phyloP scores from a whole-genome alignment of 2,113 vertebrate genomes.

The Bettongia penicillata region DNA sequence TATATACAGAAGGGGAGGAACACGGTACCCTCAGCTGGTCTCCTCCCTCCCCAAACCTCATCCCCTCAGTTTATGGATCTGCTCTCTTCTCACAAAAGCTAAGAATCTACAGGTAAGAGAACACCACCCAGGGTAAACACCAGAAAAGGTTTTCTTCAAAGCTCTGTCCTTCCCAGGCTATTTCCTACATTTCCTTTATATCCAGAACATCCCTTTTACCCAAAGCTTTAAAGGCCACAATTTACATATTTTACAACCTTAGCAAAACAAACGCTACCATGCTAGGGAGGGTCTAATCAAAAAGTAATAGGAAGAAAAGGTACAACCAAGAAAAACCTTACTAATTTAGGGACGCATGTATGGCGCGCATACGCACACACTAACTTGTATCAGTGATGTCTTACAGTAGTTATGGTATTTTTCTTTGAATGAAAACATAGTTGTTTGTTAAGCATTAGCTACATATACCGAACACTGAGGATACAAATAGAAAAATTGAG shows the following conservation, averaged over 20 bases:
- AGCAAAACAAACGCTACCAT: neutral
- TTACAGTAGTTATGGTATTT: neutral
- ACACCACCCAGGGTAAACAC: neutral
- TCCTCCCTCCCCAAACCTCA: neutral
- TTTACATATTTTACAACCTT: neutral
- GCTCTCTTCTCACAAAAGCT: neutral
- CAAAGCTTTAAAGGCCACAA: neutral
- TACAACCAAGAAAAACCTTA: neutral
- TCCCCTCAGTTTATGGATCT: neutral
- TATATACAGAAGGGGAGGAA: neutral
- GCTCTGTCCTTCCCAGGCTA: neutral
- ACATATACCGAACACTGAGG: slow-evolving; percentile 8
- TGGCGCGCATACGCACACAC: too few relatives aligned
- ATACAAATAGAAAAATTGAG: slow-evolving; percentile 4
- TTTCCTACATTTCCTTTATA: neutral
- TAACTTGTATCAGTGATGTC: neutral
- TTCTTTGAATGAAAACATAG: neutral
- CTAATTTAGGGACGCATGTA: neutral
- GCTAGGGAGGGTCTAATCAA: neutral
- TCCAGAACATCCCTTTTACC: neutral
- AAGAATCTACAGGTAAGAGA: neutral
- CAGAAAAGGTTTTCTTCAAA: neutral
- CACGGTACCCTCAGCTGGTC: neutral
- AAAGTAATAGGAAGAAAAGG: neutral
- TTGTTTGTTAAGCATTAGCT: neutral